Percentiles rank a stretch among this genome's conserved stretches.
Evolutionary conservation across 1,140 invertebrate species (phyloP).

Genomic region (Cepaea nemoralis): DNA sequence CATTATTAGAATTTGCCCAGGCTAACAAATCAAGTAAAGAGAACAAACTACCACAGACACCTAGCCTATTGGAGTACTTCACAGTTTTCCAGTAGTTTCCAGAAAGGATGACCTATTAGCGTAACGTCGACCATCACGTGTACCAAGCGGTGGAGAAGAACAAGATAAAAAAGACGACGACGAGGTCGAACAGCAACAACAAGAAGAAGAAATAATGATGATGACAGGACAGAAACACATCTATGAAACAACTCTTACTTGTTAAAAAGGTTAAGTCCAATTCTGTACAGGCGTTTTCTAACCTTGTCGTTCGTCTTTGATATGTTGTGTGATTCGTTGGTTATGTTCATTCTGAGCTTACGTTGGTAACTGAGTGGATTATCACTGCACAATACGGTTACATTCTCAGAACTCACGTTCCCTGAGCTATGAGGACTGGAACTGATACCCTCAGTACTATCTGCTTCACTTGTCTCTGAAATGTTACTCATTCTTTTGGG

Average conservation of each 20-base stretch:
- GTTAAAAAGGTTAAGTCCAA: slow-evolving; percentile 99
- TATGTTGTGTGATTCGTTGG: slow-evolving; percentile 56
- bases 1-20: too few species aligned
- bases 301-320: slow-evolving; percentile 73
- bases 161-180: too few species aligned
- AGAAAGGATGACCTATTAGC: too few species aligned
- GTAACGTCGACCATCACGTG: too few species aligned
- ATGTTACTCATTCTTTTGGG: slow-evolving; percentile 74
- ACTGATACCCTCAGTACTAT: slow-evolving; percentile 69
- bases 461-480: slow-evolving; percentile 74
- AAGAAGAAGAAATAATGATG: too few species aligned
- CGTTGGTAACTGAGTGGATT: slow-evolving; percentile 63
- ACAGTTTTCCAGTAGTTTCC: too few species aligned
- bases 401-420: slow-evolving; percentile 64
- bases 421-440: slow-evolving; percentile 67
- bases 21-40: too few species aligned
- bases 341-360: slow-evolving; percentile 60
- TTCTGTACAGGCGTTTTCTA: slow-evolving; percentile 89
- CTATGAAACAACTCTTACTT: slow-evolving; percentile 79
- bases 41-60: too few species aligned
- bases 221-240: too few species aligned
- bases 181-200: too few species aligned
- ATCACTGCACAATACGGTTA: slow-evolving; percentile 61
- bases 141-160: too few species aligned
- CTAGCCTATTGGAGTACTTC: too few species aligned